Evolutionary conservation across 2,797 vertebrate genomes (phyloP).

Genomic region (Neoniphon sammara): DNA sequence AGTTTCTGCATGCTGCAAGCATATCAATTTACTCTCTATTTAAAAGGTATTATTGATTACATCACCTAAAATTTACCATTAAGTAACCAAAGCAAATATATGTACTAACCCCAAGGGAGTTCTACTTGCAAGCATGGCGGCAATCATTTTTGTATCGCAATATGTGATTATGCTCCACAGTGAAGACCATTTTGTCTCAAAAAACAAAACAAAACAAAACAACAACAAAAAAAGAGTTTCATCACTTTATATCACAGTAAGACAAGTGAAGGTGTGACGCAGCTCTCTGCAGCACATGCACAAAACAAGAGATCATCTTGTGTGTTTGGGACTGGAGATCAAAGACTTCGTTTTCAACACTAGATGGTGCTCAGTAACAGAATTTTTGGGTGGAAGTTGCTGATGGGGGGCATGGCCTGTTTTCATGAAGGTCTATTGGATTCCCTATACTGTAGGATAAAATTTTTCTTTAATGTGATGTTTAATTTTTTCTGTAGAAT

Average conservation of each 20-base stretch:
- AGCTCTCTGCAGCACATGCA: not conserved
- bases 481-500: not conserved
- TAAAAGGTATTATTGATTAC: not conserved
- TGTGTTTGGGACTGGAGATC: not conserved
- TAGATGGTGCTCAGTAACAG: slow-evolving; percentile 73
- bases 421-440: slow-evolving; percentile 1
- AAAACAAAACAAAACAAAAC: no score
- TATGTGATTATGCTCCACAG: no score
- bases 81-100: no score
- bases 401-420: not conserved
- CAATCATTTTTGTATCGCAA: no score
- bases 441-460: not conserved
- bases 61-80: no score
- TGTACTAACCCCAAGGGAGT: no score
- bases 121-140: no score
- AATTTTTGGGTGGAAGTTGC: slow-evolving; percentile 3
- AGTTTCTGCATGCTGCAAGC: not conserved
- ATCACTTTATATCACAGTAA: not conserved
- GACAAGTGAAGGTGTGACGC: not conserved
- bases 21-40: not conserved
- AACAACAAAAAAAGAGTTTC: no score
- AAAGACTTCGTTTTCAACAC: slow-evolving; percentile 54
- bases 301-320: not conserved
- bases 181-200: no score
- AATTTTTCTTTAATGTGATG: slow-evolving; percentile 1